These are phyloP conservation scores for Podarcis siculus DNA, from an alignment of 2,797 vertebrate genomes.

Conservation along the genomic window DNA sequence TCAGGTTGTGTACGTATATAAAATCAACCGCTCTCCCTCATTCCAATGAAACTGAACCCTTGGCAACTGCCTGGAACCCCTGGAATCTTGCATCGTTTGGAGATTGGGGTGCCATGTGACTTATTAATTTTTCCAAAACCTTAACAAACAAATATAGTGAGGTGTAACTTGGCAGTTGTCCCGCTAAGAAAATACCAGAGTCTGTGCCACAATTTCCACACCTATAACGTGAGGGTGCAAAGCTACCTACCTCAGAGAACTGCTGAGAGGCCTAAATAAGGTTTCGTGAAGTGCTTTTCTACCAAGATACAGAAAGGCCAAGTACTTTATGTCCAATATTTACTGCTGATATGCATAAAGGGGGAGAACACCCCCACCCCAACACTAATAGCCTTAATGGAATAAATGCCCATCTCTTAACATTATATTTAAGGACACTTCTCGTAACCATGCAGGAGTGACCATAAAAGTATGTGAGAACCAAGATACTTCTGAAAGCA, in stretches of 20 bases:
- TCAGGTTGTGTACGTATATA: too few relatives aligned
- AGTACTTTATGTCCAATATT: conserved; percentile 3
- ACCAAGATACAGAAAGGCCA: conserved; percentile 7
- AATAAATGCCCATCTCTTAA: conserved; percentile 62
- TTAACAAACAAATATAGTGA: too few relatives aligned
- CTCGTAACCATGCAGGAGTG: conserved; percentile 48
- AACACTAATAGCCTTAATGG: conserved; percentile 39
- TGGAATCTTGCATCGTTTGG: too few relatives aligned
- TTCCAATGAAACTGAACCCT: too few relatives aligned
- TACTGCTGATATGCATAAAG: conserved; percentile 24
- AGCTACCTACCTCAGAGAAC: fast-evolving
- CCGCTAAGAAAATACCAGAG: too few relatives aligned
- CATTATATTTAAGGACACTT: conserved; percentile 52
- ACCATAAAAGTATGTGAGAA: conserved; percentile 49
- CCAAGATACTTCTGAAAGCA: conserved; percentile 62
- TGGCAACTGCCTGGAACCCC: too few relatives aligned
- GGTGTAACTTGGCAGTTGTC: too few relatives aligned
- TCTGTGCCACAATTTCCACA: not conserved
- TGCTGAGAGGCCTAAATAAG: not conserved
- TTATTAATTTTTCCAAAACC: too few relatives aligned
- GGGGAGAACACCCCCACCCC: conserved; percentile 9
- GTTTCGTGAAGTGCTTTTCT: not conserved
- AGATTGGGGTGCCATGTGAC: too few relatives aligned
- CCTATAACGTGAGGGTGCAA: not conserved
- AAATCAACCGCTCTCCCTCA: too few relatives aligned